Evolutionary conservation across 2,888 invertebrate species (phyloP), one percentile per base, ranked within the genome.

Genomic region (Myopa tessellatipennis): DNA sequence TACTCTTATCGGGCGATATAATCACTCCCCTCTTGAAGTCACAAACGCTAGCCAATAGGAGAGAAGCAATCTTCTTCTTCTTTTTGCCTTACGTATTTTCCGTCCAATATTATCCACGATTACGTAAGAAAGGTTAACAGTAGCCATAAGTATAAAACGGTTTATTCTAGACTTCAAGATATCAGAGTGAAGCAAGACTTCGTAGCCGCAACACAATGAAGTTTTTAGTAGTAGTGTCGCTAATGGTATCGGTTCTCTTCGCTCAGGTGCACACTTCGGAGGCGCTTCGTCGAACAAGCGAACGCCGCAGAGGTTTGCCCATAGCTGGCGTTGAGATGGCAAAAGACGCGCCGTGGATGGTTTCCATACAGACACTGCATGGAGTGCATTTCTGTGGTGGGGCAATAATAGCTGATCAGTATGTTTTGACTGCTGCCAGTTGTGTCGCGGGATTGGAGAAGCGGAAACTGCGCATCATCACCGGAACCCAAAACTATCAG

Each of bases 371-470:
- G 74, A 77, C 78, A 0, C 52, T 58, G 3, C 80, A 77, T 10
- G 85, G 85, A 10, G 10, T 82, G 4, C 89, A 89, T 73, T 87
- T 84, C 16, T 89, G 89, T 74, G 89, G 89, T 10, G 89, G 89
- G 4, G 86, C 88, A 5, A 88, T 89, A 36, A 86, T 89, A 4
- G 83, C 82, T 16, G 79, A 84, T 6, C 82, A 84, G 52, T 89
- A 87, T 86, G 82, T 89, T 10, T 74, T 88, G 16, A 89, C 89
- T 0, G 89, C 89, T 0, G 86, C 87, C 0, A 89, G 89, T 74
- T 89, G 89, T 80, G 83, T 88, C 0, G 81, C 82, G 6, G 84
- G 85, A 14, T 83, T 81, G 40, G 79, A 82, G 1, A 78, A 87
- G 0, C 72, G 79, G 0, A 82, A 77, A 1, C 73, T 85, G 2